phyloP scores from a whole-genome alignment of 2,888 invertebrate species.

The Protodeltote pygarga region DNA sequence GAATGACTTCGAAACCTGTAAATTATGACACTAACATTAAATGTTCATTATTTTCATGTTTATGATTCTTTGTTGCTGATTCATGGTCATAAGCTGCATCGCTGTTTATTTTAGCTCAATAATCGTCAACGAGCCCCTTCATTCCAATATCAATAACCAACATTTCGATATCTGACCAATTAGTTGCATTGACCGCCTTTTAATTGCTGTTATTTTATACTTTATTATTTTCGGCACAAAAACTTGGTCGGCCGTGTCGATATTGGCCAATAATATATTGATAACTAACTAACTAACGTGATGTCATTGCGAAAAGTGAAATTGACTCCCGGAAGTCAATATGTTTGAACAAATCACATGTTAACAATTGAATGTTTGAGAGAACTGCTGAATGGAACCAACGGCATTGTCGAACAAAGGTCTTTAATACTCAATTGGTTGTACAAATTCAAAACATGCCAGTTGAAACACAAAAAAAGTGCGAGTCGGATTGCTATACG shows the following conservation, averaged over 20 bases:
- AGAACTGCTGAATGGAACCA: conserved; percentile 49
- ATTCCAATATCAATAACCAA: too few relatives aligned
- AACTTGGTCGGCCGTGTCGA: conserved; percentile 30
- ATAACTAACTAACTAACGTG: conserved; percentile 41
- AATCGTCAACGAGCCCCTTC: too few relatives aligned
- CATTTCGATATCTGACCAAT: conserved; percentile 6
- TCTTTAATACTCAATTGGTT: conserved; percentile 29
- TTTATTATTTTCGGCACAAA: conserved; percentile 13
- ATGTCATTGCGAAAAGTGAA: conserved; percentile 62
- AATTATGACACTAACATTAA: conserved; percentile 16
- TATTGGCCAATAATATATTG: conserved; percentile 34
- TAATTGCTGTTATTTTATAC: conserved; percentile 17
- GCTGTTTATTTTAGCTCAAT: too few relatives aligned
- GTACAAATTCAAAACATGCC: conserved; percentile 26
- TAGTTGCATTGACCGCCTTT: conserved; percentile 6
- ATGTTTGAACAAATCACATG: conserved; percentile 43
- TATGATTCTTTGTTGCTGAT: conserved; percentile 8
- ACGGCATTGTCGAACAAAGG: conserved; percentile 43
- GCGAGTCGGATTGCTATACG: too few relatives aligned
- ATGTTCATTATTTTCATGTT: conserved; percentile 20
- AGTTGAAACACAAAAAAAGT: conserved; percentile 14
- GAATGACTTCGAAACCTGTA: conserved; percentile 9
- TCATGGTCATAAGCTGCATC: background rate
- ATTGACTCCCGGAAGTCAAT: conserved; percentile 53
- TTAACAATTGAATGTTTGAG: conserved; percentile 46